Conservation (phyloP, 2,797 vertebrate species). For the Xenentodon cancila region DNA sequence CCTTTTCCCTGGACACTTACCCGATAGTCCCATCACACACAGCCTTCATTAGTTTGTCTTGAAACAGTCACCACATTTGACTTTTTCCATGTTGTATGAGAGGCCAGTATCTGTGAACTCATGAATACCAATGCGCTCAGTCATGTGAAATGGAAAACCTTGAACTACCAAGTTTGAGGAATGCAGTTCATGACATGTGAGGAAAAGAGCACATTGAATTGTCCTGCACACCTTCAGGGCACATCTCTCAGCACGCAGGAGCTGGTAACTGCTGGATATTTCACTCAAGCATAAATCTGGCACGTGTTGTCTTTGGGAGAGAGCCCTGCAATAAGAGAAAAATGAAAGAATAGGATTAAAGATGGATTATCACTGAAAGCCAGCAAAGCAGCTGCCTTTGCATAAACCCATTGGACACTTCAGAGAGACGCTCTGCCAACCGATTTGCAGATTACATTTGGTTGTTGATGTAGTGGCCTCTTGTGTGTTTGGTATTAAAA, state of each 20-base stretch:
- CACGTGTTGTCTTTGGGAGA: constrained; percentile 36
- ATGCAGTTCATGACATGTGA: constrained; percentile 58
- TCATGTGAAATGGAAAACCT: constrained; percentile 60
- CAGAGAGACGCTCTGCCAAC: constrained; percentile 23
- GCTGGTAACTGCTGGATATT: neutral
- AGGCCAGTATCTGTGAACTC: constrained; percentile 32
- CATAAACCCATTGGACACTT: constrained; percentile 39
- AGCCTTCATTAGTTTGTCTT: constrained; percentile 27
- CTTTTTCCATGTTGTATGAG: constrained; percentile 47
- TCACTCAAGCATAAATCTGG: constrained; percentile 29
- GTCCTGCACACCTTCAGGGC: constrained; percentile 13
- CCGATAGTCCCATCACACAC: constrained; percentile 4
- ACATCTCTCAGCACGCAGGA: constrained; percentile 12
- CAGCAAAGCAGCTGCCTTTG: constrained; percentile 56
- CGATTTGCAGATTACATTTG: constrained; percentile 54
- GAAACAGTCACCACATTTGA: constrained; percentile 52
- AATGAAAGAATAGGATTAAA: constrained; percentile 74
- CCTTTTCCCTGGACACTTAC: constrained; percentile 24
- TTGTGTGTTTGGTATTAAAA: constrained; percentile 33
- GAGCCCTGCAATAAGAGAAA: constrained; percentile 48
- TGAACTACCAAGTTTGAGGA: constrained; percentile 45
- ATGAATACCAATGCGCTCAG: constrained; percentile 49
- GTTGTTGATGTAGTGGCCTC: constrained; percentile 58
- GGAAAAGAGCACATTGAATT: constrained; percentile 42
- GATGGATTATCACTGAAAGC: constrained; percentile 70